phyloP scores from a whole-genome alignment of 2,113 vertebrate genomes.

The Corvus cornix region DNA sequence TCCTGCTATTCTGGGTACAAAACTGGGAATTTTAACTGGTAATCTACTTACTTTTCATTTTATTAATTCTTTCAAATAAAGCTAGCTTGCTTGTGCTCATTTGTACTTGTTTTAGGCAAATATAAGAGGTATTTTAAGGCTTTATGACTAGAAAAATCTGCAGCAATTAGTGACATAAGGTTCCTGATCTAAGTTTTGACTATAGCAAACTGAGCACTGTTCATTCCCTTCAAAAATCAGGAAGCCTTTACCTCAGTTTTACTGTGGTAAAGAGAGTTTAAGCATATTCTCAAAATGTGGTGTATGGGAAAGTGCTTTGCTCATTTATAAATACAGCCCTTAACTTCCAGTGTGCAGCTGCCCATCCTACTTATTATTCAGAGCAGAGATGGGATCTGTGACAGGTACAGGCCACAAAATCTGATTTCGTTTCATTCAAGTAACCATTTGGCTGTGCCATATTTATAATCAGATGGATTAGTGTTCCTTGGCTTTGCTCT shows the following conservation, averaged over 20 bases:
- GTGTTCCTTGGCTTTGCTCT: neutral
- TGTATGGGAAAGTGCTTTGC: neutral
- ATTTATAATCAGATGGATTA: neutral
- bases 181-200: neutral
- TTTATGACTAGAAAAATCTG: neutral
- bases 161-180: neutral
- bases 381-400: neutral
- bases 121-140: neutral
- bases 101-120: neutral
- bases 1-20: neutral
- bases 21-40: neutral
- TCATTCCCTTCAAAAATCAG: neutral
- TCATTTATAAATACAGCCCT: neutral
- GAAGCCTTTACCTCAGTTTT: neutral
- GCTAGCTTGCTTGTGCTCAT: neutral
- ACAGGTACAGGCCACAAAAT: neutral
- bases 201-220: neutral
- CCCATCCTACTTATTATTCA: neutral
- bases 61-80: neutral
- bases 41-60: neutral
- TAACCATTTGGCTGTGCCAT: neutral
- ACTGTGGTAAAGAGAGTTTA: neutral
- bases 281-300: neutral
- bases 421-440: neutral
- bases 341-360: neutral